Percentiles rank a stretch among this genome's conserved stretches.
phyloP scores from a whole-genome alignment of 2,797 vertebrate species.

The Lutjanus argentimaculatus region DNA sequence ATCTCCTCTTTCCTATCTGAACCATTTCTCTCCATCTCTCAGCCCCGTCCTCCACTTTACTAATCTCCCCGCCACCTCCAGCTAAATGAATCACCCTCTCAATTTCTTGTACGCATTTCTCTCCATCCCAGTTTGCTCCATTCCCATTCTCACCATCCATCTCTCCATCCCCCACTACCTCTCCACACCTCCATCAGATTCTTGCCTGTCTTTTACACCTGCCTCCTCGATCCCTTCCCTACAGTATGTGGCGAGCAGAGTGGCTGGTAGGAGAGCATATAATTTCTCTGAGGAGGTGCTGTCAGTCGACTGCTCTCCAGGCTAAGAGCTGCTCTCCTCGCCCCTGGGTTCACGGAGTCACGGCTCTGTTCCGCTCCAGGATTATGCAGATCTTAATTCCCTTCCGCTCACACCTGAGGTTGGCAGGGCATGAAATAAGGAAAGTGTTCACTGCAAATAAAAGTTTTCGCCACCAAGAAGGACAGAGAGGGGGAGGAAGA shows the following conservation, averaged over 20 bases:
- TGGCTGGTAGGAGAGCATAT: conserved; percentile 58
- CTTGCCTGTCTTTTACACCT: conserved; percentile 47
- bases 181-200: conserved; percentile 51
- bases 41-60: conserved; percentile 50
- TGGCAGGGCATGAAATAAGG: conserved; percentile 86
- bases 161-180: neutral
- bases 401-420: conserved; percentile 80
- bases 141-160: conserved; percentile 28
- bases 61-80: conserved; percentile 58
- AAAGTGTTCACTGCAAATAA: conserved; percentile 77
- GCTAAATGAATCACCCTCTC: conserved; percentile 68
- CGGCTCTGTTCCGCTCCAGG: conserved; percentile 66
- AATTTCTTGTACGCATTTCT: conserved; percentile 43
- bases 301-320: conserved; percentile 71
- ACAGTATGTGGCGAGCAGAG: conserved; percentile 21
- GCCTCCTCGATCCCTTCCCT: conserved; percentile 21
- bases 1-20: conserved; percentile 47
- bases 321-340: conserved; percentile 65
- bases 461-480: conserved; percentile 66
- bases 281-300: conserved; percentile 74
- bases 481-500: conserved; percentile 7
- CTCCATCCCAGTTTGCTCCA: conserved; percentile 41
- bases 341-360: conserved; percentile 73
- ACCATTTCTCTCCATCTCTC: conserved; percentile 61
- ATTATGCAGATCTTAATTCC: conserved; percentile 86